phyloP scores from a whole-genome alignment of 2,113 vertebrate genomes.

The Columbina picui region DNA sequence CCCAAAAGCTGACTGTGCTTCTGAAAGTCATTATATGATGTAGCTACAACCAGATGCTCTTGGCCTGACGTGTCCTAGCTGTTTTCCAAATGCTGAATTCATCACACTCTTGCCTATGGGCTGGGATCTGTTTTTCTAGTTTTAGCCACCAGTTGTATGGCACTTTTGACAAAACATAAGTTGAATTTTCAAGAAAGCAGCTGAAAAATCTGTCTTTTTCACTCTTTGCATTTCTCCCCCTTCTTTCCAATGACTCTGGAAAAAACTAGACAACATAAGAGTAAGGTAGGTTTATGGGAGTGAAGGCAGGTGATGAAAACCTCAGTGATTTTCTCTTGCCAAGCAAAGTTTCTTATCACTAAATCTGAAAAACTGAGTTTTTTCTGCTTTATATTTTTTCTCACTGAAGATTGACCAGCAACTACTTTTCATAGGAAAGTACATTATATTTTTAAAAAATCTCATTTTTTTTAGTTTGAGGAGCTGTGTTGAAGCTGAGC shows the following conservation, averaged over 20 bases:
- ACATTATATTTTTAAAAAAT: background rate
- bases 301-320: background rate
- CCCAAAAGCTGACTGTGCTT: background rate
- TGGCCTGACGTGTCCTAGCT: background rate
- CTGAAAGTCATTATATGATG: background rate
- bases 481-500: background rate
- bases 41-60: conserved; percentile 12
- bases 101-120: background rate
- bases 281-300: background rate
- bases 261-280: background rate
- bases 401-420: background rate
- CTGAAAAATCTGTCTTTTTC: background rate
- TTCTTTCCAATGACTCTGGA: background rate
- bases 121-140: background rate
- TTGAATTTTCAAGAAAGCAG: background rate
- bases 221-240: background rate
- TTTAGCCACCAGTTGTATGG: background rate
- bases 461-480: background rate
- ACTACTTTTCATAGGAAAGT: background rate
- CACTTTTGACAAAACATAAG: background rate
- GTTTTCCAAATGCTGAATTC: conserved; percentile 12
- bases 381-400: background rate
- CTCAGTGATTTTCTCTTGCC: background rate
- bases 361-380: background rate
- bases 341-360: background rate